Conservation (phyloP, 2,113 vertebrate species). For the Amia ocellicauda region DNA sequence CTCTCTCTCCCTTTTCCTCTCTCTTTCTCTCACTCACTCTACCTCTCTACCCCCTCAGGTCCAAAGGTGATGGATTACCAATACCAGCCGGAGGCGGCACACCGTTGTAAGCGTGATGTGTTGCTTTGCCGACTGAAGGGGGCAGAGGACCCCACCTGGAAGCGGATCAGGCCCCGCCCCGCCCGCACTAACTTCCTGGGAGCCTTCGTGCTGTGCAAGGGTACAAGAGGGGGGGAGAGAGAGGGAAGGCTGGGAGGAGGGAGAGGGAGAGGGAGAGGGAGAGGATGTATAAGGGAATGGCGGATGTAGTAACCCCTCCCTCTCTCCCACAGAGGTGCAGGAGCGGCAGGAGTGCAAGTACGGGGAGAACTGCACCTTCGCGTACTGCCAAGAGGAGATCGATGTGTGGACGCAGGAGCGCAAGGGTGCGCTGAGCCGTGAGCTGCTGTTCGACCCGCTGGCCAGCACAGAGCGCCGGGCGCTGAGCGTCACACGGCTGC, state of each 20-base stretch:
- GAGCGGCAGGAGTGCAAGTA: constrained; percentile 84
- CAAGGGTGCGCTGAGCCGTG: constrained; percentile 80
- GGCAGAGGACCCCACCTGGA: constrained; percentile 80
- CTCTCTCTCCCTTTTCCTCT: not conserved
- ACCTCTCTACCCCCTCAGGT: constrained; percentile 54
- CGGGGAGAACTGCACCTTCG: constrained; percentile 90
- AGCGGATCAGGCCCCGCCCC: constrained; percentile 81
- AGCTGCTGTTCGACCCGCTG: constrained; percentile 76
- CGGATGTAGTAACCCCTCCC: constrained; percentile 18
- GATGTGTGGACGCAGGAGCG: constrained; percentile 93
- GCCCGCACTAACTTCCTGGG: constrained; percentile 73
- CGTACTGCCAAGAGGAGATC: constrained; percentile 94
- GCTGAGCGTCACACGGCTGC: constrained; percentile 73
- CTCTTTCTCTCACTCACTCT: not conserved
- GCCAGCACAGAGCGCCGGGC: constrained; percentile 67
- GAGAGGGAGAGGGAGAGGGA: not conserved
- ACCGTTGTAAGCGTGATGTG: constrained; percentile 79
- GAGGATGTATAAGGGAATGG: not conserved
- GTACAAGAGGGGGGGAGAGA: constrained; percentile 48
- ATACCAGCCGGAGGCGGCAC: constrained; percentile 78
- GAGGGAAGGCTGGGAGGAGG: not conserved
- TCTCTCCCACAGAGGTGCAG: constrained; percentile 72
- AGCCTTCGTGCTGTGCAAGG: constrained; percentile 85
- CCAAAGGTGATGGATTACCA: constrained; percentile 72
- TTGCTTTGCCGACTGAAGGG: constrained; percentile 75